Base-by-base conservation (phyloP, 23 tunicate genomes). In the Halocynthia roretzi region DNA sequence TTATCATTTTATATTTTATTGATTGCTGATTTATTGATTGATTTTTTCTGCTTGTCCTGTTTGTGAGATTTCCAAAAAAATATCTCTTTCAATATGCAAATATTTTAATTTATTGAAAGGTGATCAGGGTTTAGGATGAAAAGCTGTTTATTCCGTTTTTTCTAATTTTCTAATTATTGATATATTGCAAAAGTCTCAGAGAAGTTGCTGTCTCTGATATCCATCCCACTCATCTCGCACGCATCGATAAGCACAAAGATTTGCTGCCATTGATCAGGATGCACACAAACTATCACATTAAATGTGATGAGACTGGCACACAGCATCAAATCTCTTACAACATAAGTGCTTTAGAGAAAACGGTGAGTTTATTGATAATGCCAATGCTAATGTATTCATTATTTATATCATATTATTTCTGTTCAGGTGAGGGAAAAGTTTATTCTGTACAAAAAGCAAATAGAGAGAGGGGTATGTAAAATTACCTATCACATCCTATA, bases 361-460 rank as follows among this genome's bases (percentile, higher is more conserved):
- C 66, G 75, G 86, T 83, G 19, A 12, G n/a, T 72, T 44, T 44
- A 72, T 50, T 72, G 23, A n/a, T 68, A 1, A 60, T 15, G 64
- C 64, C n/a, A n/a, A 60, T 15, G n/a, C 64, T 15, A 1, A 60
- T 60, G 64, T n/a, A n/a, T 15, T 15, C 64, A 60, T 60, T n/a
- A 60, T 60, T 15, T n/a, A 15, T 60, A 15, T 60, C 77, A 14
- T 14, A 48, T 40, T 14, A 12, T 12, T 20, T 72, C 20, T 40
- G 21, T 72, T 67, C 76, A 86, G 91, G 84, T 86, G 12, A 19
- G 20, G 15, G 84, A 85, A 72, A 70, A 80, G 65, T 85, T 69
- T 52, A 71, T 85, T 5, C 19, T 80, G 62, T 11, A 54, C 80
- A 85, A 85, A 57, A 85, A 67, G 19, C 62, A 68, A 18, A 80